phyloP scores from a whole-genome alignment of 2,888 invertebrate species.

The Drosophila borealis region DNA sequence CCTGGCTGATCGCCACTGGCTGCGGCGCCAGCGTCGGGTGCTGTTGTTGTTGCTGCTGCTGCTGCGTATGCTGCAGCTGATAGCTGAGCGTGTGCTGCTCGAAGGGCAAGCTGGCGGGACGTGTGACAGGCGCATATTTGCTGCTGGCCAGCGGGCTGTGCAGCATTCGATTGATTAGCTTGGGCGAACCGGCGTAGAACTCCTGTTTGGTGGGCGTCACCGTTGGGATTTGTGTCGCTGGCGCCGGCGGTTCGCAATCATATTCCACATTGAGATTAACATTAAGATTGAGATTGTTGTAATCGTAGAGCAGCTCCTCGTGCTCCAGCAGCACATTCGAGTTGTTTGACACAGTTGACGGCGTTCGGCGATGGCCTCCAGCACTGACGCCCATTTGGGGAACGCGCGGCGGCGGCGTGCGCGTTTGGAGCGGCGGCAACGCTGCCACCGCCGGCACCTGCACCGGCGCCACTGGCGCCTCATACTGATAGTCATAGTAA shows the following conservation, averaged over 20 bases:
- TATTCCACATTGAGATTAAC: conserved; percentile 59
- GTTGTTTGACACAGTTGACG: conserved; percentile 89
- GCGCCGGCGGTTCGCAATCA: conserved; percentile 35
- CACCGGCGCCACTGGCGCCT: conserved; percentile 56
- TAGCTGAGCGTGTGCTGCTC: conserved; percentile 65
- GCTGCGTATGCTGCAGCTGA: conserved; percentile 42
- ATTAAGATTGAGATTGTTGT: conserved; percentile 75
- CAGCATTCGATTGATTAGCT: conserved; percentile 73
- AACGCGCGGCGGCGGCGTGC: conserved; percentile 84
- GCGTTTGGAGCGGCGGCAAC: conserved; percentile 62
- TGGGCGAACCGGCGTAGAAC: conserved; percentile 79
- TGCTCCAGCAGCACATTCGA: conserved; percentile 82
- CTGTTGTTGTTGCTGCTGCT: background rate
- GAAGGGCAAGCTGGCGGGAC: conserved; percentile 86
- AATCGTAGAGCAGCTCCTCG: conserved; percentile 85
- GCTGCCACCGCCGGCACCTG: conserved; percentile 47
- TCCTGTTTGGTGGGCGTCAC: conserved; percentile 72
- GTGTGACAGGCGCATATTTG: conserved; percentile 73
- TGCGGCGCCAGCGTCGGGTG: conserved; percentile 4
- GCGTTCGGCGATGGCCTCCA: conserved; percentile 89
- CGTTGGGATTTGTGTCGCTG: background rate
- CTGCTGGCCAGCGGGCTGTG: conserved; percentile 77
- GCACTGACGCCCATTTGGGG: conserved; percentile 85
- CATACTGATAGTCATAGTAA: conserved; percentile 83
- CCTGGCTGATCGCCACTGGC: conserved; percentile 14